Percentiles rank a stretch among this genome's conserved stretches.
phyloP scores from a whole-genome alignment of 2,888 invertebrate species.

The Epistrophella euchroma region DNA sequence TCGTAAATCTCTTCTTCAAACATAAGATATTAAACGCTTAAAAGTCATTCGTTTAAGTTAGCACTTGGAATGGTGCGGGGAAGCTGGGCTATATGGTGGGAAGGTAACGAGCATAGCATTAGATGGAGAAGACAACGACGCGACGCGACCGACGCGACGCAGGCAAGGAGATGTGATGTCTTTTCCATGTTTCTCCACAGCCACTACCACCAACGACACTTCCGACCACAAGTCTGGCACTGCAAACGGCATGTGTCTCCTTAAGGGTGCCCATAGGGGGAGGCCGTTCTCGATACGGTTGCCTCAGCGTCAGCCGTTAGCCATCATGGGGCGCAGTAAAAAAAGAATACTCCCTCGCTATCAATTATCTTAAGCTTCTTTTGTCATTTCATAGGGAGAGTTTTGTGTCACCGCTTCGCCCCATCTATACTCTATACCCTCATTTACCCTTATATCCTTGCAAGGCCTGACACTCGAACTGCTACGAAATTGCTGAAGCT shows the following conservation, averaged over 20 bases:
- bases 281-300: conserved; percentile 1
- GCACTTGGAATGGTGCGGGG: conserved; percentile 19
- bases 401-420: conserved; percentile 58
- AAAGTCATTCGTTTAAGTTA: conserved; percentile 71
- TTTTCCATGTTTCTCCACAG: conserved; percentile 47
- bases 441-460: conserved; percentile 13
- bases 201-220: conserved; percentile 24
- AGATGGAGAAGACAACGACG: conserved; percentile 3
- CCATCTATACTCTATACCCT: conserved; percentile 9
- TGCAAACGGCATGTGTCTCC: conserved; percentile 57
- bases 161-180: conserved; percentile 26
- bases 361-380: conserved; percentile 75
- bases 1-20: conserved; percentile 72
- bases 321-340: conserved; percentile 19
- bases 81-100: not conserved
- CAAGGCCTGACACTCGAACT: conserved; percentile 49
- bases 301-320: conserved; percentile 2
- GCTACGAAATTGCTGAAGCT: conserved; percentile 66
- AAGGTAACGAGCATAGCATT: not conserved
- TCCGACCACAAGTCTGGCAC: conserved; percentile 57
- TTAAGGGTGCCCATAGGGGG: conserved; percentile 42
- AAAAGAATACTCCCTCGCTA: conserved; percentile 65
- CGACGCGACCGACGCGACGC: not conserved
- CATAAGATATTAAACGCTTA: conserved; percentile 74
- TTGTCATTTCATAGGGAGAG: conserved; percentile 71